Base-by-base conservation (phyloP, 2,113 vertebrate species). In the Phoxinus phoxinus region DNA sequence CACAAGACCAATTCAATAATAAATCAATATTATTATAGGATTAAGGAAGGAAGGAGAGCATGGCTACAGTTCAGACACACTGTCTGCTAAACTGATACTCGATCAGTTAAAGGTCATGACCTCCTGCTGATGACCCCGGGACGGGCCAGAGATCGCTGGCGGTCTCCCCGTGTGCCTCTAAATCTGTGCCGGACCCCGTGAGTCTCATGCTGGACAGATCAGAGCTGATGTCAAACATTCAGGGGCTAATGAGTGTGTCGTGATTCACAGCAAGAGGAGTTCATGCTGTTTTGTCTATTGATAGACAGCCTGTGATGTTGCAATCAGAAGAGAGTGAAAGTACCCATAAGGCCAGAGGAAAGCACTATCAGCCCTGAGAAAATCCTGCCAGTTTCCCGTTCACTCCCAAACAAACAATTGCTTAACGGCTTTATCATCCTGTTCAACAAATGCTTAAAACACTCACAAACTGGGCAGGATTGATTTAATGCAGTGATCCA, bases 61-160 rank as follows among this genome's bases (percentile, higher is more conserved):
- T 23, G 21, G 69, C 25, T 74, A 48, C 2, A 58, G 41, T n/a
- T 74, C 46, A 88, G 84, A 89, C 81, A 30, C 8, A 30, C 11
- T 86, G 88, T 89, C 87, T 90, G 81, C 63, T 85, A 80, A 61
- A 61, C 73, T 78, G 72, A 17, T 78, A 84, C 37, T 80, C 85
- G 8, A 23, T 17, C 77, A 91, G 89, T 87, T 81, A 91, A 77
- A 91, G 90, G 87, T 92, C 87, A 89, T 79, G 74, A 85, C 78
- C 82, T 77, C 65, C 56, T 83, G 8, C 88, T 86, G 90, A 85
- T 89, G 87, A 81, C 75, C 87, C 84, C 80, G 44, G 81, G 84
- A 89, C 87, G 86, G 87, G 85, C 80, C 71, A 46, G 71, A 25
- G 76, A 58, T 1, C 51, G 8, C 63, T 51, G 8, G 83, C 63